Base-by-base conservation (phyloP, 1,140 invertebrate species). In the Megalonaias nervosa region DNA sequence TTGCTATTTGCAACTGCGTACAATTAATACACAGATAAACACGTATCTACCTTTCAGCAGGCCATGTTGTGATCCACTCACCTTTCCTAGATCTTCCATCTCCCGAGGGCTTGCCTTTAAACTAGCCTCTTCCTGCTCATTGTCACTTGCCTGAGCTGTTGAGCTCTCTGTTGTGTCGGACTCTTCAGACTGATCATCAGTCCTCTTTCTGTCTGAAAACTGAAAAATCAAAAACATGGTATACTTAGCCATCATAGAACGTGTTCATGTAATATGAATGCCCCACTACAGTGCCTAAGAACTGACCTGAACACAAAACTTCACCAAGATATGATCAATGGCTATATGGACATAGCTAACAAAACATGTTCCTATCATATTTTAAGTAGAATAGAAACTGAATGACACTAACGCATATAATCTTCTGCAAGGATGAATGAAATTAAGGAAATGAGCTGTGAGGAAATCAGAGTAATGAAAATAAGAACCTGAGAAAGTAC, bases 51-150 rank as follows among this genome's bases (percentile, higher is more conserved):
- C 14, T 65, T 65, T 14, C 31, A 31, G 21, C 19, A n/a, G 19
- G 23, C 61, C 61, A n/a, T 62, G 9, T 23, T 23, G 23, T 11
- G 61, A 19, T 62, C 61, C 61, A n/a, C 61, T 23, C 23, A 89
- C 85, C 86, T 89, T 88, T 71, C 87, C 87, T 9, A 88, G 82
- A 59, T 89, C 84, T 67, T 89, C 87, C 68, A 85, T 85, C 26
- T 89, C 88, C 21, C 62, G 57, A 70, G 59, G 74, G 74, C 21
- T 74, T 38, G 59, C 77, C 57, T 59, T 75, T 59, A 78, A 80
- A 55, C 77, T 55, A 65, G 85, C 80, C 16, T 82, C 76, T 3
- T 82, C 81, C 16, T 79, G 67, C 60, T 68, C 68, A 64, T 82
- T 77, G 56, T 80, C 71, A 80, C 82, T 73, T 55, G 75, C 82